A percentile compares a stretch with the other conserved stretches of the same genome.
Evolutionary conservation across 2,113 vertebrate species (phyloP).

Genomic region (Anolis carolinensis): DNA sequence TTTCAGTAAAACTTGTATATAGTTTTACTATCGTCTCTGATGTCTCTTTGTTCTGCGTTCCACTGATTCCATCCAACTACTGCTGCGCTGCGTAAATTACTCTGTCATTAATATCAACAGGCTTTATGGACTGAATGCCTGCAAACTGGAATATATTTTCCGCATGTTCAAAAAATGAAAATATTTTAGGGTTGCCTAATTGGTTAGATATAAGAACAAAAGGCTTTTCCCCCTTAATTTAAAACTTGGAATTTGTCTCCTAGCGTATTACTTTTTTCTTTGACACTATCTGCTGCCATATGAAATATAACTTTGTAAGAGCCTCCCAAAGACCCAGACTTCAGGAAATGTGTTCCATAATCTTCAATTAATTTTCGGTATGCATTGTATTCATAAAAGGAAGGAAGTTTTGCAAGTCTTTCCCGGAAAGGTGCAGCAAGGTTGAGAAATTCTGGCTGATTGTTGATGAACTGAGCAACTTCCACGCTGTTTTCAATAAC

Average conservation of each 20-base stretch:
- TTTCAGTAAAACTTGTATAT: too few relatives aligned
- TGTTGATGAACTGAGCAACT: constrained; percentile 94
- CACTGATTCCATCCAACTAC: too few relatives aligned
- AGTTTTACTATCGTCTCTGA: too few relatives aligned
- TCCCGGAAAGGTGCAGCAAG: constrained; percentile 90
- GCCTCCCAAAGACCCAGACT: constrained; percentile 91
- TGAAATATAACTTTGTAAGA: constrained; percentile 85
- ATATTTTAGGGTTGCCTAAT: constrained; percentile 8
- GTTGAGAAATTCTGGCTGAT: constrained; percentile 83
- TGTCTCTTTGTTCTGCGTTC: too few relatives aligned
- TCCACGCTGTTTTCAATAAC: constrained; percentile 89
- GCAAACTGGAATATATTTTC: neutral
- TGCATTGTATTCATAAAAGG: constrained; percentile 81
- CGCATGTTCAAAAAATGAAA: neutral
- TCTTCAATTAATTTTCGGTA: constrained; percentile 83
- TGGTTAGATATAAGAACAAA: neutral
- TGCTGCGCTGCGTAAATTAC: too few relatives aligned
- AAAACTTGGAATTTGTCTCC: neutral
- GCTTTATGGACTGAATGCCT: neutral
- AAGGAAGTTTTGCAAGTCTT: constrained; percentile 82
- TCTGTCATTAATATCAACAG: neutral
- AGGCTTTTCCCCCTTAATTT: neutral
- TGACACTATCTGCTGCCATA: constrained; percentile 75
- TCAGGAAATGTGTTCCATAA: constrained; percentile 91
- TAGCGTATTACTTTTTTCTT: constrained; percentile 75